Percentiles rank a stretch among this genome's conserved stretches.
These are phyloP conservation scores for Euplagia quadripunctaria DNA, from an alignment of 2,888 invertebrate genomes.

Conservation along the genomic window DNA sequence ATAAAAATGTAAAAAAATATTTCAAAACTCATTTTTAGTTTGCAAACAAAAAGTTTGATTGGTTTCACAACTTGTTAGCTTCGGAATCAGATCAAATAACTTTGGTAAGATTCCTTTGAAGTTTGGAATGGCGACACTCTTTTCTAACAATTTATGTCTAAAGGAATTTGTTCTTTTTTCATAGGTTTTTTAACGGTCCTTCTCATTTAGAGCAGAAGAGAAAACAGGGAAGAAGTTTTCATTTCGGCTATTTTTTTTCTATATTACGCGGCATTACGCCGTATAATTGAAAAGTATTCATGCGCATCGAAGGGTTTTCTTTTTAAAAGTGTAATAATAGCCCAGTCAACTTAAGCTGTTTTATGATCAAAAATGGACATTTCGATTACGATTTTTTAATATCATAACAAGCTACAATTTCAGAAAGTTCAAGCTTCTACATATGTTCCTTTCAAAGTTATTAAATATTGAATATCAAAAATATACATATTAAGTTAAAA, in stretches of 20 bases:
- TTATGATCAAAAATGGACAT: no score
- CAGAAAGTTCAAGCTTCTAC: no score
- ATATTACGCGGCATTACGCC: no score
- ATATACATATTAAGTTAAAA: no score
- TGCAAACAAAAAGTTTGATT: constrained; percentile 52
- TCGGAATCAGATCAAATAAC: constrained; percentile 36
- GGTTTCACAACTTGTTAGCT: constrained; percentile 37
- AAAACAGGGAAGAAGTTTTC: background rate
- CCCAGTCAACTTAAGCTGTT: no score
- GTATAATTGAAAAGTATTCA: no score
- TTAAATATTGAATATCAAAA: background rate
- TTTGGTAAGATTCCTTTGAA: constrained; percentile 7
- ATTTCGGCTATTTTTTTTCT: background rate
- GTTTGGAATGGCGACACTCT: background rate
- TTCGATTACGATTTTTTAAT: no score
- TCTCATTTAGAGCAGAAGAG: background rate
- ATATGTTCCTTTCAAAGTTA: background rate
- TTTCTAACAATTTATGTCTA: background rate
- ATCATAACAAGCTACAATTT: no score
- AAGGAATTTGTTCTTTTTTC: background rate
- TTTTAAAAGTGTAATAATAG: no score
- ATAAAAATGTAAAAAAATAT: constrained; percentile 24
- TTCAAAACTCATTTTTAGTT: constrained; percentile 47
- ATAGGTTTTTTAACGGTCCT: no score
- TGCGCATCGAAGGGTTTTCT: no score